phyloP scores from a whole-genome alignment of 2,888 invertebrate species.

The Encarsia formosa region DNA sequence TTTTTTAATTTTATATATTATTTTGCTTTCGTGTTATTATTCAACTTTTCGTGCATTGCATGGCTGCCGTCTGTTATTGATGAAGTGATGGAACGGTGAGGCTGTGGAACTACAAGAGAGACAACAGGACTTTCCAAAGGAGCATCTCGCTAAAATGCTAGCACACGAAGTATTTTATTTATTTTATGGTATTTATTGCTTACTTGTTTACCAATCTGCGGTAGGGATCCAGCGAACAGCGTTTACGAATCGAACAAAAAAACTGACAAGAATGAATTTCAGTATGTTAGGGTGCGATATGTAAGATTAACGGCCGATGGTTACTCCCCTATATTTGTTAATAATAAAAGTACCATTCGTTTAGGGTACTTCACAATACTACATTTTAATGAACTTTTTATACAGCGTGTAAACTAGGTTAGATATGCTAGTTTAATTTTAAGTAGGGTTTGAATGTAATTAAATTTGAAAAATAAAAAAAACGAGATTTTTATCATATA shows the following conservation, averaged over 20 bases:
- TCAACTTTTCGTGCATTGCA: conserved; percentile 49
- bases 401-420: conserved; percentile 21
- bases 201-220: conserved; percentile 28
- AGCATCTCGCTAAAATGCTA: conserved; percentile 49
- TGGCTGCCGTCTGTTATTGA: conserved; percentile 39
- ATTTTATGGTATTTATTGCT: conserved; percentile 32
- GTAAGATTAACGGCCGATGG: conserved; percentile 10
- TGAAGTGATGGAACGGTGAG: conserved; percentile 48
- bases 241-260: neutral
- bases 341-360: conserved; percentile 12
- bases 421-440: conserved; percentile 24
- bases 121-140: conserved; percentile 45
- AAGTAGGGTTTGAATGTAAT: conserved; percentile 25
- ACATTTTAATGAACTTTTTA: conserved; percentile 28
- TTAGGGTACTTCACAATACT: conserved; percentile 19
- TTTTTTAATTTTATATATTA: conserved; percentile 15
- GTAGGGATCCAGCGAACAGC: conserved; percentile 27
- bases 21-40: conserved; percentile 37
- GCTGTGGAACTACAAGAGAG: conserved; percentile 47
- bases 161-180: conserved; percentile 37
- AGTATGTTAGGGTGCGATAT: conserved; percentile 15
- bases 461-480: conserved; percentile 14
- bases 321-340: conserved; percentile 17
- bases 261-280: conserved; percentile 7
- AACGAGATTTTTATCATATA: conserved; percentile 25